Base-by-base conservation (phyloP, 2,797 vertebrate genomes). In the Neosilurus mollespiculum region DNA sequence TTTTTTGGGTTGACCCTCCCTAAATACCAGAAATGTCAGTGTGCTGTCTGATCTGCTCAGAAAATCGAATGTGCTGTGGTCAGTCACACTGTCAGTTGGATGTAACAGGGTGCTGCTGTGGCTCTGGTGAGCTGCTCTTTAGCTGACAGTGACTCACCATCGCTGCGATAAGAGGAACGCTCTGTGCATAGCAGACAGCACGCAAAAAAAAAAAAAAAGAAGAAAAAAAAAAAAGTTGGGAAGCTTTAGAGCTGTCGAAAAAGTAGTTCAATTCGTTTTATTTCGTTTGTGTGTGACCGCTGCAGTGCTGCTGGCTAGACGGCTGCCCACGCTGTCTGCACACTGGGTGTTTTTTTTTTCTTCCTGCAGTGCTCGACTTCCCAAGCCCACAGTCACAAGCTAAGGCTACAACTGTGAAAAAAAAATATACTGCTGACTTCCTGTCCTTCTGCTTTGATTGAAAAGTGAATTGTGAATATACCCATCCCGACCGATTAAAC, bases 21-120 rank as follows among this genome's bases (percentile, higher is more conserved):
- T 78, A 64, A 85, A 85, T 69, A 67, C 51, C 79, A 56, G 67
- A 79, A 86, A 87, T 82, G 86, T 61, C 84, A 85, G 51, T 22
- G 11, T 81, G 72, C 80, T 82, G 83, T 70, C 69, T 71, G 75
- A 83, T 87, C 81, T 64, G 78, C 64, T 66, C 62, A 54, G 81
- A 78, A 78, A 87, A 75, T 76, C 64, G 61, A 85, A 85, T 65
- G 70, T 67, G 77, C 69, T 59, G 76, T 76, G 81, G 81, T 85
- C 86, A 79, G 80, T 75, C 43, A 51, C 37, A 65, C 37, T 26
- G 76, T 51, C 76, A 53, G 59, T 20, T 8, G 80, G 62, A 82
- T 53, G 69, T 66, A 58, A 56, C 16, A 12, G 70, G 83, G 34
- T n/a, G 70, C 51, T 56, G 67, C n/a, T 59, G 81, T 53, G 34